Evolutionary conservation across 2,797 vertebrate species (phyloP), one percentile per base, ranked within the genome.

Genomic region (Pitangus sulphuratus): DNA sequence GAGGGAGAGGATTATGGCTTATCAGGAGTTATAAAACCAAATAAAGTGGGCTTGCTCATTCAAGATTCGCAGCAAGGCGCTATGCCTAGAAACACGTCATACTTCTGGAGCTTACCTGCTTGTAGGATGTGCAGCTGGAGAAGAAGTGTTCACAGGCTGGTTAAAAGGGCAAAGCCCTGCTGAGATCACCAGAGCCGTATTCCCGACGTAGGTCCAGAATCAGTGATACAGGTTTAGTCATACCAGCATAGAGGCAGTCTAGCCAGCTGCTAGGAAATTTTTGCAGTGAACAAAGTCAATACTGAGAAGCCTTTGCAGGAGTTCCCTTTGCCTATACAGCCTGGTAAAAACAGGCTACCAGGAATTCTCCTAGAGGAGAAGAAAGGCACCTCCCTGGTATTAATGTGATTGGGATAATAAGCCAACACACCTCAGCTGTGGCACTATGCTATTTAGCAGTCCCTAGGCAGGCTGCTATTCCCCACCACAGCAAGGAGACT

Each of bases 141-240:
- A 15, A 26, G 2, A 7, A 11, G 15, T 3, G 4, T 24, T 57
- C 11, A 12, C 11, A 45, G 25, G 13, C 18, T 51, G 12, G 11
- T 11, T 42, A 39, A 37, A 57, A 0, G 1, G 15, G 20, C 15
- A 82, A 68, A 82, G 17, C n/a, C 11, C 42, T 26, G 30, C 42
- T 82, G 30, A 30, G 19, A 5, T 19, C 6, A 3, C 28, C 35
- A 31, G 33, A 48, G 9, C 14, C 45, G 8, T 42, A n/a, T 6
- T 12, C 6, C 10, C 3, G 1, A 1, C 0, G 0, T 1, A 3
- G 17, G 5, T 33, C 24, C 54, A 15, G 15, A 87, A 35, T 14
- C 26, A 19, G n/a, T 19, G 9, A 6, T 12, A 2, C 10, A 25
- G 11, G 7, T 7, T 39, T 54, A 10, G 9, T 26, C 15, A 28